Conservation (phyloP, 2,113 vertebrate genomes). For the Macheiramphus alcinus region DNA sequence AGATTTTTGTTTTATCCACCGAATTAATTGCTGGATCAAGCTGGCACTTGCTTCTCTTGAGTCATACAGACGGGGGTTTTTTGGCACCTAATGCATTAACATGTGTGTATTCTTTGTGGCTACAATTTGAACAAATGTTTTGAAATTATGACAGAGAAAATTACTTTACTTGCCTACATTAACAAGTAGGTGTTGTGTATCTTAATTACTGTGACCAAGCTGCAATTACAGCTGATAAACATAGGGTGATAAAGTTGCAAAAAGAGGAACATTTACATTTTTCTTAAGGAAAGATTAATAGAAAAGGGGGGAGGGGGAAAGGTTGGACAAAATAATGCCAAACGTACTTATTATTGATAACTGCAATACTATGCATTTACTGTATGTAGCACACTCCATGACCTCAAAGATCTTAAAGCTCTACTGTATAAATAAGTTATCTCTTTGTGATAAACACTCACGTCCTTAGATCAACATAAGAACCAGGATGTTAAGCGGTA, state of each 20-base stretch:
- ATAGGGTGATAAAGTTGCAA: not conserved
- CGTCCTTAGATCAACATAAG: not conserved
- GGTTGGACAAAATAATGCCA: not conserved
- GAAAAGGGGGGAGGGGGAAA: not conserved
- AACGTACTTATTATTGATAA: not conserved
- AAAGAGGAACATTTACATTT: not conserved
- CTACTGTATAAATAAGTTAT: not conserved
- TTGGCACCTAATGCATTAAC: not conserved
- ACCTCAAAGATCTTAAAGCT: not conserved
- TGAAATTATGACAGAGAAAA: not conserved
- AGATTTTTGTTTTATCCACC: not conserved
- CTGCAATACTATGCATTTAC: not conserved
- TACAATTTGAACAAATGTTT: constrained; percentile 12
- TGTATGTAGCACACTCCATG: too few species aligned
- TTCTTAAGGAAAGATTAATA: not conserved
- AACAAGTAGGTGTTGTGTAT: not conserved
- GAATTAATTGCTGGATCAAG: not conserved
- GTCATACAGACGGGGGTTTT: not conserved
- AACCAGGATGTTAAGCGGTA: too few species aligned
- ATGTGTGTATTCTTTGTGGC: not conserved
- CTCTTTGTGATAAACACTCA: too few species aligned
- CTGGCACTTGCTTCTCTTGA: not conserved
- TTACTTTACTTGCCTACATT: not conserved
- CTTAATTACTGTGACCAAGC: not conserved
- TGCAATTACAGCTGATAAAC: constrained; percentile 17